Percentiles rank a stretch among this genome's conserved stretches.
These are phyloP conservation scores for Florisuga fusca DNA, from an alignment of 2,797 vertebrate genomes.

Conservation along the genomic window DNA sequence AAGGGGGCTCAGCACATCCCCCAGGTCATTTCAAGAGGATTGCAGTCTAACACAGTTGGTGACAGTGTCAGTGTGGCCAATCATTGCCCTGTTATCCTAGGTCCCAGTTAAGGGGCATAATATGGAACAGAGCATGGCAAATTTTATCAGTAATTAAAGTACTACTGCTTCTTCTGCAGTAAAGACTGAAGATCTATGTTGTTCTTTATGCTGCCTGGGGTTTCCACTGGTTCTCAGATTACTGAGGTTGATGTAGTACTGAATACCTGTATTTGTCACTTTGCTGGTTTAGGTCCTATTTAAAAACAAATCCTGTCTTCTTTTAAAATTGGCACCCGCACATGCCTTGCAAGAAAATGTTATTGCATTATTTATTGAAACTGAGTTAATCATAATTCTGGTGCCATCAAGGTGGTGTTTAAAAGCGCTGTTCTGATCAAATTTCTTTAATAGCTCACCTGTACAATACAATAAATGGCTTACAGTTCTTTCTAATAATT, in stretches of 20 bases:
- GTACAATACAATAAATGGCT: neutral
- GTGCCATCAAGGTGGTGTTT: neutral
- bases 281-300: neutral
- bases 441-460: neutral
- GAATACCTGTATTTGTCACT: neutral
- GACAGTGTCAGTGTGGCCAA: neutral
- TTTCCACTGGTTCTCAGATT: neutral
- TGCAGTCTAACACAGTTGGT: neutral
- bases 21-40: neutral
- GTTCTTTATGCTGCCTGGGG: neutral
- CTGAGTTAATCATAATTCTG: neutral
- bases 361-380: neutral
- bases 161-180: neutral
- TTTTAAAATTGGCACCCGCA: neutral
- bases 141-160: no score
- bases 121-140: neutral
- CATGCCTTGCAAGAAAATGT: neutral
- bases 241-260: neutral
- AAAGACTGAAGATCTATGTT: neutral
- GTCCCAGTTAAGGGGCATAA: neutral
- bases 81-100: neutral
- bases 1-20: neutral
- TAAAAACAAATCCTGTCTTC: neutral
- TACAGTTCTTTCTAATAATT: neutral
- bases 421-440: neutral